Percentiles rank a stretch among this genome's conserved stretches.
Conservation (phyloP, 2,797 vertebrate species). For the Platyrinchus mystaceus region DNA sequence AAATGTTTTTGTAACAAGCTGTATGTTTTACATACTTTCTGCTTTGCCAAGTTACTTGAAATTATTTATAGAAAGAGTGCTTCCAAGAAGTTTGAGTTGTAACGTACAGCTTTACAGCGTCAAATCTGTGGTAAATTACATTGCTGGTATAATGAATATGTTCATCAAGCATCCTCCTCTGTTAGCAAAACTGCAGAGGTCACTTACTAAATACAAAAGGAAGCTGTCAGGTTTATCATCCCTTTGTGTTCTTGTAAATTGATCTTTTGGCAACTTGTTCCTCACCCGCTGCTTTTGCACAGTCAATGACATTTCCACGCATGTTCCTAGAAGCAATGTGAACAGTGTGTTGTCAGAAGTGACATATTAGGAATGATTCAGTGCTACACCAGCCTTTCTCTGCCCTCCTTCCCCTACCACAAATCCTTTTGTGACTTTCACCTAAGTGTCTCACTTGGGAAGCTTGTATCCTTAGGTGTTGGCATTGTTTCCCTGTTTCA, state of each 20-base stretch:
- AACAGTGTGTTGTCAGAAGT: neutral
- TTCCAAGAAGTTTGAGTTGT: constrained; percentile 36
- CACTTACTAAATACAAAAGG: neutral
- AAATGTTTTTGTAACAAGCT: neutral
- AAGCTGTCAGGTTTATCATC: neutral
- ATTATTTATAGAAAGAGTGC: neutral
- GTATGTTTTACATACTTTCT: constrained; percentile 2
- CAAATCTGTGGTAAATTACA: constrained; percentile 29
- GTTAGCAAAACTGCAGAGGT: neutral
- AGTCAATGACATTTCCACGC: neutral
- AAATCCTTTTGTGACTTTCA: neutral
- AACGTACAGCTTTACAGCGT: constrained; percentile 19
- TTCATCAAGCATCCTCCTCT: neutral
- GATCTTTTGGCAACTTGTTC: neutral
- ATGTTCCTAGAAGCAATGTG: neutral
- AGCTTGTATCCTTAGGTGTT: neutral
- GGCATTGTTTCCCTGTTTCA: neutral
- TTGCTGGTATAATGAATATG: constrained; percentile 26
- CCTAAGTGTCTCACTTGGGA: fast-evolving
- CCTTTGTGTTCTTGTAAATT: neutral
- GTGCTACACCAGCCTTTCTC: neutral
- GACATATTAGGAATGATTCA: neutral
- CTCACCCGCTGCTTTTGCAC: neutral
- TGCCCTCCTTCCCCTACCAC: neutral
- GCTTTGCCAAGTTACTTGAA: constrained; percentile 2